These are phyloP conservation scores for Phallusia fumigata DNA, from an alignment of 23 tunicate species.

Conservation along the genomic window DNA sequence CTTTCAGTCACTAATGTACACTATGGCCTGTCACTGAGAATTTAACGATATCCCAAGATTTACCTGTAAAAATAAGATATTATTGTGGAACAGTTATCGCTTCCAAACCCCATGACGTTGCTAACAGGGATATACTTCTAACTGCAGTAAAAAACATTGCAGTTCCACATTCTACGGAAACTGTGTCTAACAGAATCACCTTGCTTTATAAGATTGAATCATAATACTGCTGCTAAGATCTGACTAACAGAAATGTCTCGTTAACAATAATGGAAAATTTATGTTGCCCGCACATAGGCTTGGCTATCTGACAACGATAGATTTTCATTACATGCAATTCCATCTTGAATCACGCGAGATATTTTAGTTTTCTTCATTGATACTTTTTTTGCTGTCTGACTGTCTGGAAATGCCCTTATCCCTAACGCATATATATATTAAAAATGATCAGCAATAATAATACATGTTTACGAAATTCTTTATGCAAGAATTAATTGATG, in stretches of 20 bases:
- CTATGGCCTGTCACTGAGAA: neutral
- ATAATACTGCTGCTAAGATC: conserved; percentile 5
- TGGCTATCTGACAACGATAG: neutral
- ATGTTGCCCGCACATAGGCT: neutral
- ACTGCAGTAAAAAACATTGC: neutral
- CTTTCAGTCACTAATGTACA: neutral
- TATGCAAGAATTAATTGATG: too few relatives aligned
- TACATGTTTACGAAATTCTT: too few relatives aligned
- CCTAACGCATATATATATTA: too few relatives aligned
- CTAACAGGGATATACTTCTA: conserved; percentile 1
- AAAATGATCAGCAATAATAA: too few relatives aligned
- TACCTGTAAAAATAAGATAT: too few relatives aligned
- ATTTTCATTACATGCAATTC: conserved; percentile 15
- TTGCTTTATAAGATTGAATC: neutral
- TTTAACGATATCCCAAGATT: too few relatives aligned
- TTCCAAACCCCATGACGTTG: neutral
- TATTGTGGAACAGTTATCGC: neutral
- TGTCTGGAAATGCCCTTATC: too few relatives aligned
- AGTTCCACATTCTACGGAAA: conserved; percentile 4
- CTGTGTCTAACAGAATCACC: conserved; percentile 9
- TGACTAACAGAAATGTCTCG: conserved; percentile 11
- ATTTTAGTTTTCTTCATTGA: conserved; percentile 1
- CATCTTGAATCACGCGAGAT: conserved; percentile 4
- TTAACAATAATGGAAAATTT: conserved; percentile 10
- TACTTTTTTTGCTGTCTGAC: conserved; percentile 6